Percentiles rank a stretch among this genome's conserved stretches.
phyloP scores from a whole-genome alignment of 1,140 invertebrate genomes.

The Muscidifurax raptorellus region DNA sequence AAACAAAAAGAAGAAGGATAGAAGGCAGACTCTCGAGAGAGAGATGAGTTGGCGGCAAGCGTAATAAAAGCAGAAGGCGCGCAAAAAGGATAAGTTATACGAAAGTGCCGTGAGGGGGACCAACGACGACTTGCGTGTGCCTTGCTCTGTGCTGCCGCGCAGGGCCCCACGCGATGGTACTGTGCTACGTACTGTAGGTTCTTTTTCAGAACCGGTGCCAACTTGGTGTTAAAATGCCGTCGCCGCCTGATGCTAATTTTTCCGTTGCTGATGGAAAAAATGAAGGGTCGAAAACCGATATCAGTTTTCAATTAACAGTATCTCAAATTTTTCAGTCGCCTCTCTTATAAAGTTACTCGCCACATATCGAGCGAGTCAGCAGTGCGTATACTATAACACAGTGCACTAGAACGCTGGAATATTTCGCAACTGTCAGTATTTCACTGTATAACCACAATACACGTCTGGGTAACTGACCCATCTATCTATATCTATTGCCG shows the following conservation, averaged over 20 bases:
- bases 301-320: not conserved
- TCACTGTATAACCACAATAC: not conserved
- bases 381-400: not conserved
- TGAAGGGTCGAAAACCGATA: no score
- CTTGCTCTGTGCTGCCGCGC: no score
- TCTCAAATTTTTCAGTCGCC: not conserved
- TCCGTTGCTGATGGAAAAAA: no score
- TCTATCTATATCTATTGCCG: not conserved
- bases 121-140: not conserved
- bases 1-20: not conserved
- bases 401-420: not conserved
- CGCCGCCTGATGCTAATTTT: no score
- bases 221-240: no score
- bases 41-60: conserved; percentile 54
- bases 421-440: not conserved
- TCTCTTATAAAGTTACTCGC: not conserved
- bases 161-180: no score
- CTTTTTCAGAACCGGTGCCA: not conserved
- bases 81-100: conserved; percentile 18
- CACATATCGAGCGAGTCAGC: no score
- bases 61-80: conserved; percentile 53
- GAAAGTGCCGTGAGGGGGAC: conserved; percentile 5
- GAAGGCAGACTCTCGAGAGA: conserved; percentile 40
- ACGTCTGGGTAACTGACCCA: not conserved
- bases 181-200: no score